These are phyloP conservation scores for Julus scandinavius DNA, from an alignment of 2,888 invertebrate genomes.

Conservation along the genomic window DNA sequence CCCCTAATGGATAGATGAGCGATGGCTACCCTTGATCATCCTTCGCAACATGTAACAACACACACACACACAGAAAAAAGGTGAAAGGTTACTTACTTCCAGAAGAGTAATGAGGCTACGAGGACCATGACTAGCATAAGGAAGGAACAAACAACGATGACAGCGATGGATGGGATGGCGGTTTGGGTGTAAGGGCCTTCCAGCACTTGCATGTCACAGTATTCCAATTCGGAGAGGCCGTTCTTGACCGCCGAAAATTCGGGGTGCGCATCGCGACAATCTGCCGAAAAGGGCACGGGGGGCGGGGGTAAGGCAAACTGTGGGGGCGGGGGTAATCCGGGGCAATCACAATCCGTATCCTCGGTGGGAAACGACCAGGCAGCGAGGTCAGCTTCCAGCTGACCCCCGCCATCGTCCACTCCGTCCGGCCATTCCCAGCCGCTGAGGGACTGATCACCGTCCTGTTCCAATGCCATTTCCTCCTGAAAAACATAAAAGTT, in stretches of 20 bases:
- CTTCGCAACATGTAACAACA: neutral
- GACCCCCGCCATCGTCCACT: neutral
- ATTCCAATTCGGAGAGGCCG: conserved; percentile 54
- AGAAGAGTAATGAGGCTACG: conserved; percentile 57
- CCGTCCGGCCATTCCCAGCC: conserved; percentile 48
- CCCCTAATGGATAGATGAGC: neutral
- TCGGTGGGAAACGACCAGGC: conserved; percentile 46
- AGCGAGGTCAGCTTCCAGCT: conserved; percentile 13
- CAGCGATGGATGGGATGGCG: conserved; percentile 58
- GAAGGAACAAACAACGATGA: conserved; percentile 58
- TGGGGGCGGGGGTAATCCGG: conserved; percentile 57
- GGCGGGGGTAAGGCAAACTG: conserved; percentile 62
- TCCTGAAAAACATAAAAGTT: neutral
- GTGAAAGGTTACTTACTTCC: conserved; percentile 57
- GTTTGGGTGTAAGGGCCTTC: conserved; percentile 58
- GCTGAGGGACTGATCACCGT: conserved; percentile 32
- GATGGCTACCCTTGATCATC: neutral
- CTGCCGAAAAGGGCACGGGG: conserved; percentile 62
- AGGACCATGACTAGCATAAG: conserved; percentile 58
- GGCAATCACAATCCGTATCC: conserved; percentile 56
- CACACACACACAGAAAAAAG: neutral
- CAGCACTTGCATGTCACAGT: conserved; percentile 57
- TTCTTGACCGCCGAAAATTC: neutral
- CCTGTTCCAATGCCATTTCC: conserved; percentile 50
- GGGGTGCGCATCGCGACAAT: conserved; percentile 51